Evolutionary conservation across 2,797 vertebrate species (phyloP), one percentile per base, ranked within the genome.

Genomic region (Xiphorhynchus erythropygius): DNA sequence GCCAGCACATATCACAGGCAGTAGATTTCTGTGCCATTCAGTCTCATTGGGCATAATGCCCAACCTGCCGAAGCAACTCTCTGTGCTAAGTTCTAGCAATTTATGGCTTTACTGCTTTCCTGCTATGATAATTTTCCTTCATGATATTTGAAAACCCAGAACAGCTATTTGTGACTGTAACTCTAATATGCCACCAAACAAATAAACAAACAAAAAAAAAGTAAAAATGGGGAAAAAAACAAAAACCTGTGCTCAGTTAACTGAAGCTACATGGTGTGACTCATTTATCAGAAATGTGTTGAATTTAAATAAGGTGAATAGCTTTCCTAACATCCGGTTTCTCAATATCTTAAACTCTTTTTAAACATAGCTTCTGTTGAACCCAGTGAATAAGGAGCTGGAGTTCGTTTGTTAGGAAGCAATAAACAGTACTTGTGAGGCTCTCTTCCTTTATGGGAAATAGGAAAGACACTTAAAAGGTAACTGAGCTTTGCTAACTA

Each of bases 121-220:
- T 77, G 90, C 90, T 93, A 81, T 79, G 87, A 86, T 87, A 89
- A 89, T 96, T 89, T 89, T 56, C 52, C 50, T 37, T 90, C 64
- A 16, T 41, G 56, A n/a, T 93, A 87, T 91, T 74, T 85, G 70
- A 53, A 94, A 91, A 39, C 27, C 63, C 32, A 2, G 42, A 73
- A 33, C 24, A 75, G 62, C n/a, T 52, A 55, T 78, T 95, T 93
- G 25, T 55, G 83, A 87, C 39, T 47, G 63, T 89, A 89, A 90
- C 46, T 41, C 18, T 46, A 87, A 47, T 17, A 85, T 32, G 19
- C 30, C 33, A 78, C 62, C 39, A 80, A 60, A 47, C 41, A 63
- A 65, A n/a, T 30, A 63, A 42, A 37, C 5, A 32, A 27, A 67
- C 8, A 27, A 80, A 3, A 52, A 50, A 59, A 37, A 60, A 28